These are phyloP conservation scores for Eurystomus glaucurus DNA, from an alignment of 2,797 vertebrate genomes.

Conservation along the genomic window DNA sequence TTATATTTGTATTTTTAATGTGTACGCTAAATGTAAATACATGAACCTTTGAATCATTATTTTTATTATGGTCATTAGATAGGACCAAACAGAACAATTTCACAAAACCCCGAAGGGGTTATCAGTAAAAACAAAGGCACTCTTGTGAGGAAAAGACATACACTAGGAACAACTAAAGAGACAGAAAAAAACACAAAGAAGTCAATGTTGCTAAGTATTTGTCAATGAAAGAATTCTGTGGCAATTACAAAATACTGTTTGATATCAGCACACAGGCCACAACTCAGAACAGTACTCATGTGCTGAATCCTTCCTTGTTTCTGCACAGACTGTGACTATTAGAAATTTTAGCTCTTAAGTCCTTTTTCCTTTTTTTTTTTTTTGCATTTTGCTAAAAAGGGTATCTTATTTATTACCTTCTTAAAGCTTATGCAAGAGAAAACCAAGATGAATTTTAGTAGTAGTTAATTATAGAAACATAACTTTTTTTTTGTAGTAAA, in stretches of 20 bases:
- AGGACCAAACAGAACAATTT: neutral
- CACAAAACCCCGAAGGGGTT: neutral
- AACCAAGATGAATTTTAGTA: neutral
- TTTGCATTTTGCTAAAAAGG: neutral
- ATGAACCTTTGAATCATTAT: neutral
- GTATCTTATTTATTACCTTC: neutral
- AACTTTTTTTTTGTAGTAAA: neutral
- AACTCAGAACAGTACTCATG: neutral
- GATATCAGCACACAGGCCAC: neutral
- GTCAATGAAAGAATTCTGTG: neutral
- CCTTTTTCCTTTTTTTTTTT: neutral
- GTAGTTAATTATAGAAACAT: neutral
- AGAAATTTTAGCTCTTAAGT: neutral
- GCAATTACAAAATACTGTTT: neutral
- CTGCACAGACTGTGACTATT: neutral
- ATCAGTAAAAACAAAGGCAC: neutral
- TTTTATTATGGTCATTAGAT: neutral
- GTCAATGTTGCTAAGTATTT: neutral
- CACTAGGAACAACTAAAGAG: neutral
- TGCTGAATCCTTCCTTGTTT: neutral
- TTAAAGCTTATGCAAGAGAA: neutral
- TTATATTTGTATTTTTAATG: neutral
- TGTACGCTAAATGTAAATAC: neutral
- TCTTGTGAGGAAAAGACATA: neutral
- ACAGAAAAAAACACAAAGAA: neutral